phyloP scores from a whole-genome alignment of 2,797 vertebrate species.

The Karalla daura region DNA sequence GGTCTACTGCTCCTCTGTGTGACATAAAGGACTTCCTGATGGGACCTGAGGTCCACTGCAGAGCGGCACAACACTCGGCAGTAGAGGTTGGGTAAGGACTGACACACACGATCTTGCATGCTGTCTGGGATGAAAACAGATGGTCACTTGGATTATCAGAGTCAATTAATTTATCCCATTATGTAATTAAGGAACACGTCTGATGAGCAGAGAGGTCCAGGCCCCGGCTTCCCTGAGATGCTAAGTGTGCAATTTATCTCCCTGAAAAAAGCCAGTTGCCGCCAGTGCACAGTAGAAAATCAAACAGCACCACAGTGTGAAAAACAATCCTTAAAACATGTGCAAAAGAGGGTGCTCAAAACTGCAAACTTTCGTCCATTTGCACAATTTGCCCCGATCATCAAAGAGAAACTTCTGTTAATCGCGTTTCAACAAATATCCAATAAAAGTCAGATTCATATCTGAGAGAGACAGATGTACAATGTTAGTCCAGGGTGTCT shows the following conservation, averaged over 20 bases:
- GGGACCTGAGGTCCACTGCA: slow-evolving; percentile 17
- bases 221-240: slow-evolving; percentile 54
- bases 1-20: slow-evolving; percentile 27
- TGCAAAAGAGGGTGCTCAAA: too few relatives aligned
- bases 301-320: slow-evolving; percentile 41
- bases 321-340: slow-evolving; percentile 31
- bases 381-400: too few relatives aligned
- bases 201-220: slow-evolving; percentile 49
- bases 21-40: slow-evolving; percentile 45
- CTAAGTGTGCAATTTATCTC: slow-evolving; percentile 58
- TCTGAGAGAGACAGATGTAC: too few relatives aligned
- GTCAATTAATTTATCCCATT: slow-evolving; percentile 80
- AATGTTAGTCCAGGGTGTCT: too few relatives aligned
- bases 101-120: slow-evolving; percentile 54
- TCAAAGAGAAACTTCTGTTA: too few relatives aligned
- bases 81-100: slow-evolving; percentile 45
- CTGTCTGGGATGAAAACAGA: slow-evolving; percentile 76
- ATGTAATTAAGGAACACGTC: slow-evolving; percentile 76
- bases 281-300: slow-evolving; percentile 29
- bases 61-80: slow-evolving; percentile 47
- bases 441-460: too few relatives aligned
- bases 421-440: too few relatives aligned
- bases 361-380: neutral
- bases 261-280: slow-evolving; percentile 41
- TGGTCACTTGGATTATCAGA: slow-evolving; percentile 83